phyloP scores from a whole-genome alignment of 1,140 invertebrate genomes.

The Bombus polaris region DNA sequence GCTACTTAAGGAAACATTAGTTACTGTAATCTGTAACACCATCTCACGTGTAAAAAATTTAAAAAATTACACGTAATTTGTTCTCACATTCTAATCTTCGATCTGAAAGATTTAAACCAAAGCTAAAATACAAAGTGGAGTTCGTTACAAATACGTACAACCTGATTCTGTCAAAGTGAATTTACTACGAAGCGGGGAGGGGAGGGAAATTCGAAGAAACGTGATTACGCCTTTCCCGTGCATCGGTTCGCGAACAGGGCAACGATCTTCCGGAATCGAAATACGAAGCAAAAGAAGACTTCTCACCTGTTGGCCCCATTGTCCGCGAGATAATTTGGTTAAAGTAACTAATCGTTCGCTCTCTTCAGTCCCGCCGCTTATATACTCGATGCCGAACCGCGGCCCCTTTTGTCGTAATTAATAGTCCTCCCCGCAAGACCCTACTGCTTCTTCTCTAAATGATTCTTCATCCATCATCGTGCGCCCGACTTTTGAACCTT shows the following conservation, averaged over 20 bases:
- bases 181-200: not conserved
- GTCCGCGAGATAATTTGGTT: constrained; percentile 81
- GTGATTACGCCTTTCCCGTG: not conserved
- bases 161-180: too few relatives aligned
- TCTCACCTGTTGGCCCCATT: constrained; percentile 74
- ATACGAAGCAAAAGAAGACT: constrained; percentile 65
- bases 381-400: constrained; percentile 68
- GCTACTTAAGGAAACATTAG: not conserved
- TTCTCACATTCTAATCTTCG: not conserved
- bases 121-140: not conserved
- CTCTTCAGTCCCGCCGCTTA: constrained; percentile 78
- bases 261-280: constrained; percentile 56
- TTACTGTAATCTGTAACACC: not conserved
- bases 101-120: not conserved
- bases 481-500: constrained; percentile 73
- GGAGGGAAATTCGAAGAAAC: fast-evolving
- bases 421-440: constrained; percentile 78
- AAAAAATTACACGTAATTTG: not conserved
- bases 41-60: not conserved
- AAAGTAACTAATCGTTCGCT: constrained; percentile 82
- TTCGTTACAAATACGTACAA: too few relatives aligned
- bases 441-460: constrained; percentile 79
- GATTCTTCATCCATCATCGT: constrained; percentile 80
- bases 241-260: constrained; percentile 1
- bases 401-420: constrained; percentile 82